These are phyloP conservation scores for Heterotis niloticus DNA, from an alignment of 2,113 vertebrate species.

Conservation along the genomic window DNA sequence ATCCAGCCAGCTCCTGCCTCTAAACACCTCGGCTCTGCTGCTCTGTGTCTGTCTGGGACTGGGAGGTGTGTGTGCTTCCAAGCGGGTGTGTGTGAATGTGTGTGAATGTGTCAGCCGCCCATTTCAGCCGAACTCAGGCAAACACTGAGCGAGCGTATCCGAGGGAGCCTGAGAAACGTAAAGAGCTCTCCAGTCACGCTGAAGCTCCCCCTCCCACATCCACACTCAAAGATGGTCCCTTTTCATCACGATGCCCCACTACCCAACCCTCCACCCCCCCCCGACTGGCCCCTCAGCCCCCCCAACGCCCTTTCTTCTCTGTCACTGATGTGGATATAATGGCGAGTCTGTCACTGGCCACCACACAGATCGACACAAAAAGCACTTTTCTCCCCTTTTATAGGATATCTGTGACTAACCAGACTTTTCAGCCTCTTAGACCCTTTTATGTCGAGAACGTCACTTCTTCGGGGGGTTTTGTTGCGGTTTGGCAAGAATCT, in stretches of 20 bases:
- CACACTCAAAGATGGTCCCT: neutral
- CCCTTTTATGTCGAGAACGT: conserved; percentile 8
- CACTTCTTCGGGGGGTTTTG: conserved; percentile 10
- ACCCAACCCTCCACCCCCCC: no score
- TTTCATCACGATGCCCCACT: neutral
- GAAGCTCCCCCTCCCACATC: neutral
- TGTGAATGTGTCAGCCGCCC: no score
- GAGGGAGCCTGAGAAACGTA: neutral
- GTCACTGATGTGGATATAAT: conserved; percentile 26
- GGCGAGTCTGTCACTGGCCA: conserved; percentile 9
- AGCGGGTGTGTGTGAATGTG: neutral
- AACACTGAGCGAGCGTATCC: neutral
- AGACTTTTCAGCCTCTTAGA: conserved; percentile 13
- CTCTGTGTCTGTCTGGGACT: neutral
- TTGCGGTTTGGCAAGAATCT: conserved; percentile 10
- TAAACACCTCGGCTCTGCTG: neutral
- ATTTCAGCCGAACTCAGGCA: neutral
- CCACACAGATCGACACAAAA: conserved; percentile 16
- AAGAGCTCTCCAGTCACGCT: neutral
- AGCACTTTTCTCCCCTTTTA: conserved; percentile 23
- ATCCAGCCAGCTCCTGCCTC: neutral
- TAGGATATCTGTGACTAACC: conserved; percentile 17
- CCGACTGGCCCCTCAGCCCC: neutral
- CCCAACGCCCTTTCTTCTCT: conserved; percentile 1
- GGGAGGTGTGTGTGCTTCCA: neutral